Conservation (phyloP, 2,113 vertebrate genomes). For the Ceyx melanurus region DNA sequence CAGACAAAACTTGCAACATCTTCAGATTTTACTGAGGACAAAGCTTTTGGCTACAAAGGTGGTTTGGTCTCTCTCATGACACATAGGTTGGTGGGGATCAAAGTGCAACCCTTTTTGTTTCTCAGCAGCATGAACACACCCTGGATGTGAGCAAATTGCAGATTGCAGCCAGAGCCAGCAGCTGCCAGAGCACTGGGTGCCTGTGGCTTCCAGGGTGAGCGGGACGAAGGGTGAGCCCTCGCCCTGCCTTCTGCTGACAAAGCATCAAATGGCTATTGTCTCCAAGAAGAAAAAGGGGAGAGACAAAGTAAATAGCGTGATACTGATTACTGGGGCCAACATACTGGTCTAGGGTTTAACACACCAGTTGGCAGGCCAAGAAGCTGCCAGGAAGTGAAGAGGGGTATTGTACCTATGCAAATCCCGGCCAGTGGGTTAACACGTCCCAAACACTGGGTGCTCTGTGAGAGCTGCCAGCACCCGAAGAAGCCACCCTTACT, state of each 20-base stretch:
- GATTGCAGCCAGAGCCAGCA: neutral
- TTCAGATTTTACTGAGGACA: neutral
- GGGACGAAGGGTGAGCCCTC: neutral
- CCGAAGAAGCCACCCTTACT: constrained; percentile 36
- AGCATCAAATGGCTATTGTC: neutral
- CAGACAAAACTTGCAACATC: neutral
- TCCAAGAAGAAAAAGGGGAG: neutral
- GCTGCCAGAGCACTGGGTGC: neutral
- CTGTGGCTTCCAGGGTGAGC: neutral
- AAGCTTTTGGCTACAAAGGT: neutral
- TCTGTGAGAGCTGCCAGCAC: constrained; percentile 32
- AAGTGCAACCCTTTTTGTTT: neutral
- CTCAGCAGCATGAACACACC: rapidly evolving
- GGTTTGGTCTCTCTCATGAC: neutral
- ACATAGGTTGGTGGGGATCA: neutral
- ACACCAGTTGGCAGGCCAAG: constrained; percentile 19
- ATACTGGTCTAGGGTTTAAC: neutral
- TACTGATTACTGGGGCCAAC: neutral
- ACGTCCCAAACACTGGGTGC: neutral
- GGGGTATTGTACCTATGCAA: constrained; percentile 44
- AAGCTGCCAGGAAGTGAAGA: constrained; percentile 46
- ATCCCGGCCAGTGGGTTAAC: neutral
- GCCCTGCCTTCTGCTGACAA: constrained; percentile 26
- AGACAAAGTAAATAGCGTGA: constrained; percentile 2
- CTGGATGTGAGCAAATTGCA: neutral